Evolutionary conservation across 2,113 vertebrate species (phyloP), one percentile per base, ranked within the genome.

Genomic region (Eulemur macaco): DNA sequence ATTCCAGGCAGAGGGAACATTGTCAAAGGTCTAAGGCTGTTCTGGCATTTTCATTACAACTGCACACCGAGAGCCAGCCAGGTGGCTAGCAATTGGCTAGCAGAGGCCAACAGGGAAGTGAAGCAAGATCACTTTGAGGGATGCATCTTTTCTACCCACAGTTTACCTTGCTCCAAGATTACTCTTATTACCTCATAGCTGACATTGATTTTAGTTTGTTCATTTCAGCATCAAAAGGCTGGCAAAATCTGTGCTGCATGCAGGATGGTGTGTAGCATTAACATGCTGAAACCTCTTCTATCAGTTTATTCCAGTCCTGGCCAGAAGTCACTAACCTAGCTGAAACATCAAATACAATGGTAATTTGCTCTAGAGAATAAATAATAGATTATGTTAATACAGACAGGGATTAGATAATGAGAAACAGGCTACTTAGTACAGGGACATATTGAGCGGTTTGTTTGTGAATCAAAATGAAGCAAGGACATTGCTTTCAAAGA

Each of bases 161-260:
- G 54, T 47, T 47, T 34, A 66, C 25, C 3, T 39, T n/a, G 25
- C 23, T 64, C 47, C n/a, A 7, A 71, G 47, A 52, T 3, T 5
- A 27, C 11, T 31, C 17, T 77, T 50, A 10, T 47, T 14, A 8
- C 47, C 45, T 71, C 0, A 56, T 14, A 8, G 58, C 58, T 81
- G 34, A 71, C 66, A 37, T 1, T 89, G 94, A 68, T 94, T 91
- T 69, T n/a, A 39, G 29, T 56, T 85, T 93, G 64, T 77, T 94
- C 71, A 14, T 47, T 95, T 77, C 31, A 27, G n/a, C 47, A 96
- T 82, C n/a, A 78, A 93, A 73, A 88, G 69, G 64, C 8, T 64
- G 20, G 42, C 3, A 23, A 56, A 3, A 5, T 73, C 74, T 56
- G 8, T 47, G 60, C 45, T 56, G 58, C 77, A 66, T 60, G 71